Conservation (phyloP, 2,113 vertebrate genomes). For the Dolichallabes microphthalmus region DNA sequence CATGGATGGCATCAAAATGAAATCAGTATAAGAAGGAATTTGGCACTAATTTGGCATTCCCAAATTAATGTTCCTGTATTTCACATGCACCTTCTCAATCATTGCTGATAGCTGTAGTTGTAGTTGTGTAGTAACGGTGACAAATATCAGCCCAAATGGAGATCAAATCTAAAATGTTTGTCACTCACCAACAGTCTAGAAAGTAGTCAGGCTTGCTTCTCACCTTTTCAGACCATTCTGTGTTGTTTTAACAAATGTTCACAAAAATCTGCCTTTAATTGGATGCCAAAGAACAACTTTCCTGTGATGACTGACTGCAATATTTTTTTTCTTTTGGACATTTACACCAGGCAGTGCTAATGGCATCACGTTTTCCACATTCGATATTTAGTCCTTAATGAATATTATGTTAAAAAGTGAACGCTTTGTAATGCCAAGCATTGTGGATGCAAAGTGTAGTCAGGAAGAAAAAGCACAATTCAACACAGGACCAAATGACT, state of each 20-base stretch:
- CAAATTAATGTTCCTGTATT: neutral
- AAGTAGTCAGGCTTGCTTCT: neutral
- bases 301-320: neutral
- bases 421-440: neutral
- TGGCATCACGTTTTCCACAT: neutral
- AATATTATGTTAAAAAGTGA: conserved; percentile 3
- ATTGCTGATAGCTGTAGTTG: neutral
- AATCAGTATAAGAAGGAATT: no score
- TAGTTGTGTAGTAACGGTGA: neutral
- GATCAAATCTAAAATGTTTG: neutral
- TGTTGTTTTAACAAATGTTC: neutral
- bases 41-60: no score
- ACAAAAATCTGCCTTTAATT: neutral
- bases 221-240: neutral
- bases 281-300: neutral
- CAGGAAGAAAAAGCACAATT: conserved; percentile 36
- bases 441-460: neutral
- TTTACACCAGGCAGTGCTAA: neutral
- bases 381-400: neutral
- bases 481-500: conserved; percentile 31
- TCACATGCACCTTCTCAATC: neutral
- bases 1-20: no score
- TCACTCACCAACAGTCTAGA: neutral
- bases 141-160: neutral
- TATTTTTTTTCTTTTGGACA: neutral